Evolutionary conservation across 2,797 vertebrate species (phyloP).

Genomic region (Gymnothorax javanicus): DNA sequence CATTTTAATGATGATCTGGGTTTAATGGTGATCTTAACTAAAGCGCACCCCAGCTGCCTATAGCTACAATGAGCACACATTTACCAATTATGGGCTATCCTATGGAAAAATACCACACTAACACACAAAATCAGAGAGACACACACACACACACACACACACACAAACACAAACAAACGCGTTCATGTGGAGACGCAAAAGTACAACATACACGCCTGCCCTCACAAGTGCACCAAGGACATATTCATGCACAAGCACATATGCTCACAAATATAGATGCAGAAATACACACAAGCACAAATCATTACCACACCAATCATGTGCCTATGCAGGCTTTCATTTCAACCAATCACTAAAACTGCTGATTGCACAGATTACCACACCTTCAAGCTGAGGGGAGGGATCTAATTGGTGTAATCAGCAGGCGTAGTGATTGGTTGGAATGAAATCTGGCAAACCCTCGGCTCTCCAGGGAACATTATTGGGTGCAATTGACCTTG

Average conservation of each 20-base stretch:
- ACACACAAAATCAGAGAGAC: background rate
- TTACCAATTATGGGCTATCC: background rate
- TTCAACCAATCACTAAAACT: too few relatives aligned
- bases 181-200: background rate
- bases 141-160: background rate
- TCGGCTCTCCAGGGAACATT: too few relatives aligned
- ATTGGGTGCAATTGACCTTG: too few relatives aligned
- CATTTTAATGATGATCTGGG: background rate
- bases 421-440: too few relatives aligned
- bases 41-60: background rate
- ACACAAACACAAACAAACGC: background rate
- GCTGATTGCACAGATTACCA: too few relatives aligned
- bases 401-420: too few relatives aligned
- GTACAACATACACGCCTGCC: background rate
- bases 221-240: background rate
- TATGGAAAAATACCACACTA: background rate
- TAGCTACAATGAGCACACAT: background rate
- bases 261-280: too few relatives aligned
- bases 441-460: too few relatives aligned
- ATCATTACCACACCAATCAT: too few relatives aligned
- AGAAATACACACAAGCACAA: background rate
- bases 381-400: too few relatives aligned
- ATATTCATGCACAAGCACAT: background rate
- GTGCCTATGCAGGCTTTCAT: too few relatives aligned
- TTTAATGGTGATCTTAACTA: slow-evolving; percentile 34